These are phyloP conservation scores for Spizaetus ornatus DNA, from an alignment of 2,113 vertebrate genomes.

Conservation along the genomic window DNA sequence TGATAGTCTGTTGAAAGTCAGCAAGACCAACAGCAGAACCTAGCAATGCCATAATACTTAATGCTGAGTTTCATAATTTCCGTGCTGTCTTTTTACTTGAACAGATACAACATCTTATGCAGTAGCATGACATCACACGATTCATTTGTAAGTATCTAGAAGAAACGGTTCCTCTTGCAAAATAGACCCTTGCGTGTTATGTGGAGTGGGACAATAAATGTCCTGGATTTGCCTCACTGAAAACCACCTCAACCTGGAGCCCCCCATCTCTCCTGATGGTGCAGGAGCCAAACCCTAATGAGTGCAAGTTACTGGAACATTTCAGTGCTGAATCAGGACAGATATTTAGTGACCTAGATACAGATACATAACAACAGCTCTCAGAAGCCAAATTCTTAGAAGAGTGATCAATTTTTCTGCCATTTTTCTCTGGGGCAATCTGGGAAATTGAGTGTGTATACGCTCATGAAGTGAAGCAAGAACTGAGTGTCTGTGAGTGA, in stretches of 20 bases:
- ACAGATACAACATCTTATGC: not conserved
- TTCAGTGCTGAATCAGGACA: not conserved
- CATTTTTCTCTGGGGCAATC: not conserved
- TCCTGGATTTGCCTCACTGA: not conserved
- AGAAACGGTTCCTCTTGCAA: not conserved
- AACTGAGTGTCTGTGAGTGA: not conserved
- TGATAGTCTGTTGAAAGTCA: not conserved
- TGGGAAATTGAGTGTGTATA: not conserved
- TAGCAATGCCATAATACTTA: not conserved
- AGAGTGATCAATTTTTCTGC: not conserved
- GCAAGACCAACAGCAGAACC: not conserved
- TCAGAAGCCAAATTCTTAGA: not conserved
- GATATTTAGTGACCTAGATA: not conserved
- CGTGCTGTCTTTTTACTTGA: not conserved
- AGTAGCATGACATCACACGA: fast-evolving
- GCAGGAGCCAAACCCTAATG: not conserved
- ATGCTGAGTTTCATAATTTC: not conserved
- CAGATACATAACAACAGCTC: not conserved
- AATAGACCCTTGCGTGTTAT: not conserved
- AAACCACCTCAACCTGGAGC: not conserved
- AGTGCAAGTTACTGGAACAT: not conserved
- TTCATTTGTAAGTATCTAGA: not conserved
- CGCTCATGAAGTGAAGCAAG: not conserved
- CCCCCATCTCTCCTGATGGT: not conserved
- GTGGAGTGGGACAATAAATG: not conserved